Conservation (phyloP, 2,888 invertebrate species). For the Onthophagus sagittarius region DNA sequence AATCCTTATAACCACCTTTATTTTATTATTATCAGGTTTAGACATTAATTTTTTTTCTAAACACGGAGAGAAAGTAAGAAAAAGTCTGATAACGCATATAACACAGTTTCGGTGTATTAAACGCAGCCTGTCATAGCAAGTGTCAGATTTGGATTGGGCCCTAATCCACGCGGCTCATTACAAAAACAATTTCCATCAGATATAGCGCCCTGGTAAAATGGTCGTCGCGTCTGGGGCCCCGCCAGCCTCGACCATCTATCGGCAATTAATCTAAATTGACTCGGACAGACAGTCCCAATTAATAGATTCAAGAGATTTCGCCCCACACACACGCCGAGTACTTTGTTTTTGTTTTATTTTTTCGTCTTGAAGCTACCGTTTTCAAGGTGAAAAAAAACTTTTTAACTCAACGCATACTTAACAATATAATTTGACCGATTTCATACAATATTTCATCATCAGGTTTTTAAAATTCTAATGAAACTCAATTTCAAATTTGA, state of each 20-base stretch:
- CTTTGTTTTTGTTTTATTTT: background rate
- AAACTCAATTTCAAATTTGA: too few species aligned
- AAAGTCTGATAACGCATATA: background rate
- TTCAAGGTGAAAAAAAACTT: background rate
- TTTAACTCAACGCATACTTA: too few species aligned
- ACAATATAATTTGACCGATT: too few species aligned
- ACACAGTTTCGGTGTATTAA: background rate
- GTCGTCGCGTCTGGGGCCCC: slow-evolving; percentile 12
- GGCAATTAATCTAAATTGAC: slow-evolving; percentile 47
- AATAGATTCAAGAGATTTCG: slow-evolving; percentile 35
- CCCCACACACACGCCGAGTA: background rate
- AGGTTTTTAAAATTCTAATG: too few species aligned
- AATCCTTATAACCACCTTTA: background rate
- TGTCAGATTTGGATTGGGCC: slow-evolving; percentile 23
- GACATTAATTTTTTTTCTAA: too few species aligned
- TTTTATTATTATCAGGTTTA: too few species aligned
- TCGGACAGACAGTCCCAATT: slow-evolving; percentile 44
- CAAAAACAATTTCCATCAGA: slow-evolving; percentile 31
- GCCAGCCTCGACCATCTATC: slow-evolving; percentile 34
- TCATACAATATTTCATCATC: too few species aligned
- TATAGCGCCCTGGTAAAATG: slow-evolving; percentile 27
- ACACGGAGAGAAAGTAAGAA: too few species aligned
- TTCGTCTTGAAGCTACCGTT: background rate
- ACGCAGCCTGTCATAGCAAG: slow-evolving; percentile 21
- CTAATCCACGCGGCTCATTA: slow-evolving; percentile 30